Evolutionary conservation across 2,797 vertebrate genomes (phyloP).

Genomic region (Sebastes aleutianus): DNA sequence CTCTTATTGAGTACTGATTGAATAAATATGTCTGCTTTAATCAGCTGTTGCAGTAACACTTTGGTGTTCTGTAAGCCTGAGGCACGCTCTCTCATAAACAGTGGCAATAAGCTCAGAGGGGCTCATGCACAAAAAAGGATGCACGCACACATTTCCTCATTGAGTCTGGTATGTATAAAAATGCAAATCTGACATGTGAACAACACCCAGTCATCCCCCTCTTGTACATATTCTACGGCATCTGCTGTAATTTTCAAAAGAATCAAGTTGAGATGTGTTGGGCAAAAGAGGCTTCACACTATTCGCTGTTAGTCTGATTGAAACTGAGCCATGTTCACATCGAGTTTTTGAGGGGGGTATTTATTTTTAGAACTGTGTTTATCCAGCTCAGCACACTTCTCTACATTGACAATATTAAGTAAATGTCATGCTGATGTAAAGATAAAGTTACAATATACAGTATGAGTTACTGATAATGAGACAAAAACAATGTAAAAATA

Average conservation of each 20-base stretch:
- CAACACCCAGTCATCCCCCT: background rate
- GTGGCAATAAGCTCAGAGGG: slow-evolving; percentile 16
- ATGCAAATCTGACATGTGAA: background rate
- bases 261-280: background rate
- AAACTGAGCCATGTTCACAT: background rate
- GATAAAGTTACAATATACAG: background rate
- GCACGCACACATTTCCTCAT: background rate
- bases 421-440: background rate
- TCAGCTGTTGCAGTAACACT: slow-evolving; percentile 15
- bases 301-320: background rate
- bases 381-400: background rate
- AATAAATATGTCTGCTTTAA: slow-evolving; percentile 46
- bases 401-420: background rate
- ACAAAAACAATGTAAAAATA: background rate
- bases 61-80: background rate
- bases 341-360: background rate
- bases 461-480: background rate
- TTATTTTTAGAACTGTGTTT: background rate
- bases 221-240: background rate
- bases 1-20: slow-evolving; percentile 20
- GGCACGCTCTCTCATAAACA: background rate
- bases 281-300: background rate
- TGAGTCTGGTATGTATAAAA: background rate
- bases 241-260: background rate
- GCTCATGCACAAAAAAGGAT: background rate